Conservation (phyloP, 2,888 invertebrate species). For the Hermaeophaga mercurialis region DNA sequence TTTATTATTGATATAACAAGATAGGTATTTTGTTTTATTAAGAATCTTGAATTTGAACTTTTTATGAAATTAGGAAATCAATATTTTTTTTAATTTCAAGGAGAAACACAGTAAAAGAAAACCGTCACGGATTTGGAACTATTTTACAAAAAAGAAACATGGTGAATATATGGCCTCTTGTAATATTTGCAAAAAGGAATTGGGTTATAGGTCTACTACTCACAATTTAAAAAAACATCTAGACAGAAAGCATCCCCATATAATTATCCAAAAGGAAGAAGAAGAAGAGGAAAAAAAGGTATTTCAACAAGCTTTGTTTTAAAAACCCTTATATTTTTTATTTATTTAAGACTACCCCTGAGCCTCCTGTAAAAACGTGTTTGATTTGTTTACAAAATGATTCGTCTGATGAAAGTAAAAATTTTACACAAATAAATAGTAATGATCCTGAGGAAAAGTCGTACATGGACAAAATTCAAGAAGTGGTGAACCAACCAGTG, state of each 20-base stretch:
- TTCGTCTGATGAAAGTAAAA: constrained; percentile 10
- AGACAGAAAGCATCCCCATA: constrained; percentile 18
- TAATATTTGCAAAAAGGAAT: constrained; percentile 22
- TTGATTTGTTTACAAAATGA: constrained; percentile 23
- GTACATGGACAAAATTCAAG: constrained; percentile 22
- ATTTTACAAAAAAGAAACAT: constrained; percentile 20
- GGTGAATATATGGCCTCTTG: constrained; percentile 9
- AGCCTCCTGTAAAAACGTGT: constrained; percentile 16
- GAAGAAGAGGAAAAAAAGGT: constrained; percentile 8
- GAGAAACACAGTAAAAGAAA: constrained; percentile 3
- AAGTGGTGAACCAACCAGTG: constrained; percentile 11
- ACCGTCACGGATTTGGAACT: constrained; percentile 21
- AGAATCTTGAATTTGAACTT: no score
- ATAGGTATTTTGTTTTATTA: no score
- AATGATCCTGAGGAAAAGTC: constrained; percentile 9
- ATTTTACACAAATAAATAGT: constrained; percentile 12
- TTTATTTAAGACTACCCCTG: constrained; percentile 3
- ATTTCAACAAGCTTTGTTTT: background rate
- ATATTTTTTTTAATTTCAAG: background rate
- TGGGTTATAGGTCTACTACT: constrained; percentile 15
- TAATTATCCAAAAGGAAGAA: constrained; percentile 6
- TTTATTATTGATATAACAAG: no score
- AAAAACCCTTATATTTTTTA: background rate
- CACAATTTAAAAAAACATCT: constrained; percentile 23
- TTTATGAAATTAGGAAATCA: background rate